phyloP scores from a whole-genome alignment of 2,888 invertebrate species.

The Tribolium freemani region DNA sequence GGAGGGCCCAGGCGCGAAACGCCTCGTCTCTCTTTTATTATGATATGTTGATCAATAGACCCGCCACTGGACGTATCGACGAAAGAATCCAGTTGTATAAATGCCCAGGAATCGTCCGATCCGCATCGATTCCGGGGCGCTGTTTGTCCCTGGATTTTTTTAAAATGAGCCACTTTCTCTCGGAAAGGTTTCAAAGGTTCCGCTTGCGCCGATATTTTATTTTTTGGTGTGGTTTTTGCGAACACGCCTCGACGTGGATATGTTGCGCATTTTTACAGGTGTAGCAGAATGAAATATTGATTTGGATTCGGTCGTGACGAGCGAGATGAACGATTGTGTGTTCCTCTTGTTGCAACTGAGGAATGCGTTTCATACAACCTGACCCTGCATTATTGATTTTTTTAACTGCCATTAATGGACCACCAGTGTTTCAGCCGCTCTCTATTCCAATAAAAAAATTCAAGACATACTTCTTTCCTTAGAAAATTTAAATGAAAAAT shows the following conservation, averaged over 20 bases:
- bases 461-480: neutral
- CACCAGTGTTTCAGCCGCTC: neutral
- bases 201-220: neutral
- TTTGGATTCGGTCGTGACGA: constrained; percentile 24
- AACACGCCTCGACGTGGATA: constrained; percentile 22
- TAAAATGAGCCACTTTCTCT: no score
- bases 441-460: neutral
- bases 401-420: neutral
- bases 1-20: constrained; percentile 46
- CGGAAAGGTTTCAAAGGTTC: no score
- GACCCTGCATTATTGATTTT: constrained; percentile 25
- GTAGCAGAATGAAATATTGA: constrained; percentile 30
- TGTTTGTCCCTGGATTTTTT: no score
- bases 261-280: constrained; percentile 37
- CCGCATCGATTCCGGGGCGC: no score
- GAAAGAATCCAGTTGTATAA: no score
- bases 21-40: constrained; percentile 16
- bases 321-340: constrained; percentile 26
- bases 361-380: constrained; percentile 9
- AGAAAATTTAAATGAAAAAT: neutral
- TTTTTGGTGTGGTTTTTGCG: neutral
- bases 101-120: no score
- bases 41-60: constrained; percentile 50
- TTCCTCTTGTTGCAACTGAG: constrained; percentile 7
- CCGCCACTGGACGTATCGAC: no score